These are phyloP conservation scores for Podarcis cretensis DNA, from an alignment of 2,113 vertebrate genomes.

Conservation along the genomic window DNA sequence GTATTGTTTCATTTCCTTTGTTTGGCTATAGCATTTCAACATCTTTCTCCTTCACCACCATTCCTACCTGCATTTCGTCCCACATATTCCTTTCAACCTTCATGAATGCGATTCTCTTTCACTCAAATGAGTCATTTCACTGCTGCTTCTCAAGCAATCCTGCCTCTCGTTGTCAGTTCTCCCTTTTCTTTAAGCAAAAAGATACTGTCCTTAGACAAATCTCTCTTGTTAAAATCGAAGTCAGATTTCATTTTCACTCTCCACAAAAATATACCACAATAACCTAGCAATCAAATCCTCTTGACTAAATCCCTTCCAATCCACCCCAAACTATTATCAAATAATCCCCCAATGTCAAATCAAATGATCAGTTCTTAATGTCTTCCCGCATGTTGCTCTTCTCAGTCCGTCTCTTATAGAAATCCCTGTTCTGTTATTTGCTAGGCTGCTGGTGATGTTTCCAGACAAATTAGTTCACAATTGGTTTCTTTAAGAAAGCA, in stretches of 20 bases:
- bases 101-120: background rate
- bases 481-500: too few relatives aligned
- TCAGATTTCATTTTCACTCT: background rate
- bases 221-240: background rate
- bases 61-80: slow-evolving; percentile 11
- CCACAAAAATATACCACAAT: background rate
- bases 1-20: background rate
- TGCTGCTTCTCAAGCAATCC: accelerated
- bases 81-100: background rate
- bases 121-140: background rate
- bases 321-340: background rate
- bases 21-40: background rate
- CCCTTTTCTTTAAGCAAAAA: background rate
- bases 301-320: background rate
- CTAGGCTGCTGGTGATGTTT: background rate
- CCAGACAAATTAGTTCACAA: background rate
- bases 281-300: background rate
- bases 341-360: slow-evolving; percentile 1
- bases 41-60: background rate
- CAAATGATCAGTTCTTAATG: background rate
- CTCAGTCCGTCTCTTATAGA: background rate
- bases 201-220: background rate
- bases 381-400: background rate
- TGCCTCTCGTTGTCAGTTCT: background rate
- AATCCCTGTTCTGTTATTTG: background rate